Evolutionary conservation across 35 echinoderm and acorn worm species (phyloP).

Genomic region (Apostichopus californicus): DNA sequence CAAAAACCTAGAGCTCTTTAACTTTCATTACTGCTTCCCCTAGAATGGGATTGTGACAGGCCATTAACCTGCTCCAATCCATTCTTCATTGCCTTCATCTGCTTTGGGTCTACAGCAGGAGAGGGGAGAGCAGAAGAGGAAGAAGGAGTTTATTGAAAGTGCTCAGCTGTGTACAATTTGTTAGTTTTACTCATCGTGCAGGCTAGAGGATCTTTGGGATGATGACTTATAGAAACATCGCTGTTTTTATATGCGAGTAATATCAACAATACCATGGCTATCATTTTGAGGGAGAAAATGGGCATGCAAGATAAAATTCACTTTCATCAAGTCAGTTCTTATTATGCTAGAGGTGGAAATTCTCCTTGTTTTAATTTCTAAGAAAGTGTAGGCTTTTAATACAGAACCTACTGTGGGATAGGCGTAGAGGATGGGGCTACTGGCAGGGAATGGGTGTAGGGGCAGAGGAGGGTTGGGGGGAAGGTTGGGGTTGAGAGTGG

Average conservation of each 20-base stretch:
- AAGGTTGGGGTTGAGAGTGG: too few species aligned
- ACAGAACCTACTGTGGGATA: too few species aligned
- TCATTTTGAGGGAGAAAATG: not conserved
- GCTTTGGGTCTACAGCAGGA: not conserved
- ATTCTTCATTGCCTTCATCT: not conserved
- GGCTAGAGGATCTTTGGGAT: not conserved
- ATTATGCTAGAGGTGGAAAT: too few species aligned
- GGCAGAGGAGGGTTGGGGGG: too few species aligned
- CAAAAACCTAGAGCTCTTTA: conserved; percentile 37
- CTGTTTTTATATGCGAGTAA: not conserved
- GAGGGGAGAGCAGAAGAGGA: not conserved
- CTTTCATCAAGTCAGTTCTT: too few species aligned
- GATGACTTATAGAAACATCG: not conserved
- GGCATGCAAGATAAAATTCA: not conserved
- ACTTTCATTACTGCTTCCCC: not conserved
- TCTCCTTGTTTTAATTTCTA: too few species aligned
- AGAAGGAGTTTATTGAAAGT: not conserved
- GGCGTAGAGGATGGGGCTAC: too few species aligned
- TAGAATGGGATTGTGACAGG: conserved; percentile 16
- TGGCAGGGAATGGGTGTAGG: too few species aligned
- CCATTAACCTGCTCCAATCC: conserved; percentile 20
- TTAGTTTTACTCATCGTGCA: conserved; percentile 19
- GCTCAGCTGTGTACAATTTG: conserved; percentile 35
- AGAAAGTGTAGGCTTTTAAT: too few species aligned
- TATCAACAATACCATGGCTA: conserved; percentile 1